A percentile compares a stretch with the other conserved stretches of the same genome.
Conservation (phyloP, 2,113 vertebrate species). For the Leptosomus discolor region DNA sequence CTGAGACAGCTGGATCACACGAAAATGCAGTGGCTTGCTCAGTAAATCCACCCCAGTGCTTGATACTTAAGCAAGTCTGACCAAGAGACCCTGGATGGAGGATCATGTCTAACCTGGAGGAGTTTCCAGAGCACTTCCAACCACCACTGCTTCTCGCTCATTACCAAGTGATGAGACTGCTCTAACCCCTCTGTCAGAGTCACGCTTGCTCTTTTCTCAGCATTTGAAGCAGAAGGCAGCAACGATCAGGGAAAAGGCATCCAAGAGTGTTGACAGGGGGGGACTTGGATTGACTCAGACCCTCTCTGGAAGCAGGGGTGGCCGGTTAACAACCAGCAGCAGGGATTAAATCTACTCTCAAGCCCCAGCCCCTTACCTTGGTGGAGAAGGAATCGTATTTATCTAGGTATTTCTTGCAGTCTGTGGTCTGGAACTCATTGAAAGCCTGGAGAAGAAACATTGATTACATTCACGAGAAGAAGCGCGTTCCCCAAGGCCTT, state of each 20-base stretch:
- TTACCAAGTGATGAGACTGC: too few species aligned
- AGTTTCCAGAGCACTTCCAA: not conserved
- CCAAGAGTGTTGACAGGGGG: not conserved
- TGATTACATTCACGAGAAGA: not conserved
- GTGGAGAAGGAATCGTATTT: slow-evolving; percentile 51
- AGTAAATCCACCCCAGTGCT: not conserved
- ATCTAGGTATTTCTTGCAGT: not conserved
- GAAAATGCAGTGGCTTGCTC: not conserved
- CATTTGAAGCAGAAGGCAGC: not conserved
- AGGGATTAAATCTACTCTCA: not conserved
- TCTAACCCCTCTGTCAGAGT: not conserved
- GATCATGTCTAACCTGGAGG: not conserved
- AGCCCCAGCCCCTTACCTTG: slow-evolving; percentile 15
- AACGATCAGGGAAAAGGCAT: not conserved
- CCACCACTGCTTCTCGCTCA: not conserved
- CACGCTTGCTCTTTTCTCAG: not conserved
- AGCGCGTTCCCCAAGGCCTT: accelerated
- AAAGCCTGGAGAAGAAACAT: not conserved
- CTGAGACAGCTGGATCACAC: too few species aligned
- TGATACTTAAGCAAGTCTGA: too few species aligned
- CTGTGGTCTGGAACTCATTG: not conserved
- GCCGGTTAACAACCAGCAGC: too few species aligned
- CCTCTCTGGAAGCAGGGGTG: not conserved
- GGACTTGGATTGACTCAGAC: not conserved
- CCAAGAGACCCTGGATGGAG: not conserved